Conservation (phyloP, 92 coral and sea anemone genomes). For the Epizoanthus ramosus region DNA sequence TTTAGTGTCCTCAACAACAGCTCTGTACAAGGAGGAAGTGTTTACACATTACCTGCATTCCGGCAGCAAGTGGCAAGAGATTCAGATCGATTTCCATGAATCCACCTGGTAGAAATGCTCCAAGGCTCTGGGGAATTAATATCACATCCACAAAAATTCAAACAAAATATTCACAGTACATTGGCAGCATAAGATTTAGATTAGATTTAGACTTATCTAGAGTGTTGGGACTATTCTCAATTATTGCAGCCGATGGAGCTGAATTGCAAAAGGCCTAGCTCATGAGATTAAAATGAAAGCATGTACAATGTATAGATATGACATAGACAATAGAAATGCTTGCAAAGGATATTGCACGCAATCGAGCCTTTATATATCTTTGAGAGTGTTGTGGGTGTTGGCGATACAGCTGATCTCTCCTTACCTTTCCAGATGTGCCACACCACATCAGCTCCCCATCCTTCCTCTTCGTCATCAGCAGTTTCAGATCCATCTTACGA, state of each 20-base stretch:
- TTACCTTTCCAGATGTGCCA: constrained; percentile 97
- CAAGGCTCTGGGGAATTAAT: constrained; percentile 66
- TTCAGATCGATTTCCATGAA: constrained; percentile 75
- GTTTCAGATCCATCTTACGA: constrained; percentile 86
- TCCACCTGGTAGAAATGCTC: constrained; percentile 82
- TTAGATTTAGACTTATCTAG: too few species aligned
- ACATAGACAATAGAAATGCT: background rate
- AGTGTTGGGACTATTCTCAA: too few species aligned
- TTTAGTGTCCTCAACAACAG: background rate
- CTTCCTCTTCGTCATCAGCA: constrained; percentile 92
- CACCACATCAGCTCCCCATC: constrained; percentile 99
- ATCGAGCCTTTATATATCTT: background rate
- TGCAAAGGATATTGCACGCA: background rate
- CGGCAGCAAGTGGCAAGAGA: constrained; percentile 92
- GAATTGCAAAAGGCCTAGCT: too few species aligned
- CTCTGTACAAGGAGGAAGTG: background rate
- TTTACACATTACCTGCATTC: constrained; percentile 76
- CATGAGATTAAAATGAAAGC: too few species aligned
- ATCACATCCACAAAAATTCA: background rate
- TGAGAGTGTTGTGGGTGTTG: background rate
- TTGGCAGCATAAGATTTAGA: too few species aligned
- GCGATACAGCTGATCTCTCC: too few species aligned
- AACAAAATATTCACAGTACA: too few species aligned
- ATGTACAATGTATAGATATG: background rate
- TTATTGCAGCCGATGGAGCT: too few species aligned